Evolutionary conservation across 1,140 invertebrate species (phyloP), one percentile per base, ranked within the genome.

Genomic region (Drosophila sechellia): DNA sequence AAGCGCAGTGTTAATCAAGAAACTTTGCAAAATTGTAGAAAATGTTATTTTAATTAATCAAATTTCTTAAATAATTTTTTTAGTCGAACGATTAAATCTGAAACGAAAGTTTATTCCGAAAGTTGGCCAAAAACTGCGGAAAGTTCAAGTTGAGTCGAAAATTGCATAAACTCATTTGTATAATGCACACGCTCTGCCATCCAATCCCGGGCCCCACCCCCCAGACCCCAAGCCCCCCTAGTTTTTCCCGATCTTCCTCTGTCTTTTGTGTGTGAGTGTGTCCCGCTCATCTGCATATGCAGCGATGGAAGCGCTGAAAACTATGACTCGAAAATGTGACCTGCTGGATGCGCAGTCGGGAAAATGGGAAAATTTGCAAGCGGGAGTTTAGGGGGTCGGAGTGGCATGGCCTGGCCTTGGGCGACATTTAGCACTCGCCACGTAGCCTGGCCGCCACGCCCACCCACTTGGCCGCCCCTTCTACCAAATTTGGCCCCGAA

Each of bases 341-440:
- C 71, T 60, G 64, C 52, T 46, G 64, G 59, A 61, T 77, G 64
- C 73, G 71, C 65, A 70, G 53, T 35, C 22, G 45, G 46, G 61
- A 66, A 60, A 64, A 64, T 68, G 43, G 50, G 42, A 22, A 55
- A 45, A 69, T 34, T 27, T 35, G 17, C 48, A 45, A 20, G 20
- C 15, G 49, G 17, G 13, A 20, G 13, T 17, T 15, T 10, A 5
- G 4, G 13, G 5, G 27, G 8, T 50, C n/a, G 12, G 11, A 13
- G 20, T 13, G 48, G 50, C 46, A 61, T 72, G 40, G 25, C 35
- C 43, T 73, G 83, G 75, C 83, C 80, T 79, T 78, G 52, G 72
- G 84, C 79, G 66, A 87, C 84, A 79, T 87, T 87, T 89, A 79
- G 63, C 68, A 83, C 76, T 77, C 61, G 66, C 59, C 79, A 83